Evolutionary conservation across 2,888 invertebrate species (phyloP).

Genomic region (Meghimatium bilineatum): DNA sequence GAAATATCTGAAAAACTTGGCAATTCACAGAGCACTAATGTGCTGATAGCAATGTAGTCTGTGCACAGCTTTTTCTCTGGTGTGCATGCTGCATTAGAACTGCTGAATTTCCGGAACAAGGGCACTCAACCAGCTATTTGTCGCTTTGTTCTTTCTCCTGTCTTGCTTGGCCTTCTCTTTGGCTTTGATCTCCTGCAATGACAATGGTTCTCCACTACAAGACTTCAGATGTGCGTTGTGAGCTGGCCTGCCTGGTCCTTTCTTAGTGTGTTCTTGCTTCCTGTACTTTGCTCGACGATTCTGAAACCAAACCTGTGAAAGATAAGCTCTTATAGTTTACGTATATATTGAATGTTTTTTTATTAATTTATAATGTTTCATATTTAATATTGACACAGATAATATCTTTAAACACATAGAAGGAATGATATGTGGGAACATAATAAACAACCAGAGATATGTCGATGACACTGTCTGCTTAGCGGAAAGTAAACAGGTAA

Average conservation of each 20-base stretch:
- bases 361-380: neutral
- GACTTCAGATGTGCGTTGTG: conserved; percentile 98
- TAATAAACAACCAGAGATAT: too few species aligned
- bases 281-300: conserved; percentile 52
- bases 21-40: neutral
- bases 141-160: conserved; percentile 40
- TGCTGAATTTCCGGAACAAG: neutral
- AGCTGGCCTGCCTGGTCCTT: conserved; percentile 87
- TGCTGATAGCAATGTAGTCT: neutral
- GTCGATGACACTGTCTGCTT: too few species aligned
- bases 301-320: conserved; percentile 50
- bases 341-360: neutral
- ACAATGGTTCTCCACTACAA: conserved; percentile 94
- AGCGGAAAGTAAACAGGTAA: too few species aligned
- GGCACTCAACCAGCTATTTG: conserved; percentile 10
- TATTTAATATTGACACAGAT: neutral
- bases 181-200: conserved; percentile 27
- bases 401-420: too few species aligned
- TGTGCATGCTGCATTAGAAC: neutral
- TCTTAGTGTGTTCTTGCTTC: conserved; percentile 48
- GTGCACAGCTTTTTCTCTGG: neutral
- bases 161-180: conserved; percentile 39
- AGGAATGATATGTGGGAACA: too few species aligned
- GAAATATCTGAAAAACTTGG: neutral
- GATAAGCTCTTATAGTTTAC: too few species aligned